Percentiles rank a stretch among this genome's conserved stretches.
Evolutionary conservation across 2,797 vertebrate species (phyloP).

Genomic region (Sebastiscus albofasciatus): DNA sequence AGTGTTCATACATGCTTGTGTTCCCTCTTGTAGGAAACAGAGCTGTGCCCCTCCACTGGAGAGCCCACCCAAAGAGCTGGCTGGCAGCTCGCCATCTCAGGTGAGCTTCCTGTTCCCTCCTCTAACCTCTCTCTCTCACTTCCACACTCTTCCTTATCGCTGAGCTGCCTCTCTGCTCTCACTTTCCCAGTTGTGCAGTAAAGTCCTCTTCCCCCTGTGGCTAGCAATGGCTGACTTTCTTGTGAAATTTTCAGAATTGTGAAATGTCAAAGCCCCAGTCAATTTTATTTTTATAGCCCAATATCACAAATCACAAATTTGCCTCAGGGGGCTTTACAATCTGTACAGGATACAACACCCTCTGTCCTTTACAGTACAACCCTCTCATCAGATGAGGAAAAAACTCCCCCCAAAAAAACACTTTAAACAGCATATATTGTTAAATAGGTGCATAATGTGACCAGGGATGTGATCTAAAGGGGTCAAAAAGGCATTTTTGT

Average conservation of each 20-base stretch:
- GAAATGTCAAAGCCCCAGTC: background rate
- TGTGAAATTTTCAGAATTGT: background rate
- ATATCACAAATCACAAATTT: no score
- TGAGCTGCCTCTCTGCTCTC: background rate
- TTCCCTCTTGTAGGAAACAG: conserved; percentile 85
- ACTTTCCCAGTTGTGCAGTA: background rate
- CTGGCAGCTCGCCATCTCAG: conserved; percentile 87
- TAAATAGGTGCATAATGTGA: no score
- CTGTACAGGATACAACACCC: no score
- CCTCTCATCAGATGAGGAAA: no score
- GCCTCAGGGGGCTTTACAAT: no score
- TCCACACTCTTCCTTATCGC: background rate
- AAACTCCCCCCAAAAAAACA: no score
- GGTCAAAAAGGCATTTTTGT: background rate
- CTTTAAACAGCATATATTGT: no score
- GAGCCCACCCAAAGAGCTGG: conserved; percentile 89
- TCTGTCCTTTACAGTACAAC: no score
- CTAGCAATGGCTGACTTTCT: background rate
- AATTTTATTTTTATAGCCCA: no score
- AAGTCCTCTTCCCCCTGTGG: background rate
- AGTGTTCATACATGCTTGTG: background rate
- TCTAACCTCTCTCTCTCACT: background rate
- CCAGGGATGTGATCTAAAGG: no score
- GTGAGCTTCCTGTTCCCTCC: conserved; percentile 59
- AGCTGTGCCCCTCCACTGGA: conserved; percentile 78